Evolutionary conservation across 2,797 vertebrate species (phyloP), one percentile per base, ranked within the genome.

Genomic region (Danionella dracula): DNA sequence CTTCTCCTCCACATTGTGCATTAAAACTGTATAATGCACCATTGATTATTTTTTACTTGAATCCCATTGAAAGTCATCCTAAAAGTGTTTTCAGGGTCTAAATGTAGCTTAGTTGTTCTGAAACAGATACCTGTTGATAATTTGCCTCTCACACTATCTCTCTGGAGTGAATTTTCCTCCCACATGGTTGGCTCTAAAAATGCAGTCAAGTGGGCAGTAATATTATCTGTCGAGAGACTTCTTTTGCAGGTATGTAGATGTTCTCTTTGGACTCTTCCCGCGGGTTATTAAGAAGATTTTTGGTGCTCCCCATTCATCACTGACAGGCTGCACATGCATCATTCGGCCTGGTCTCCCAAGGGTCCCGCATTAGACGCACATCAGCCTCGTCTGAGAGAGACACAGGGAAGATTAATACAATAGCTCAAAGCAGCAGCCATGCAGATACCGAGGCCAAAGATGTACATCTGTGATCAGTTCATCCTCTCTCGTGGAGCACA

Each of bases 241-340:
- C 56, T 59, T 71, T 75, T 78, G 70, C 72, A 76, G 69, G 46
- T 73, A 73, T 73, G 77, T 76, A 68, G 73, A 75, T 77, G 54
- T 63, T 51, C 40, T 8, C 53, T 65, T 53, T 71, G 73, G 69
- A 41, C 69, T 67, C 76, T 77, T 71, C 57, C 48, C 59, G 27
- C 46, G 23, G 49, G 62, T 79, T 85, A 87, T 87, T 84, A 87
- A 85, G 87, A 80, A 83, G 81, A 83, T 84, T 80, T 83, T 81
- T 78, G 71, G 77, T 77, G 77, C 79, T 82, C 84, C 83, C 77
- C 86, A 90, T 90, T 89, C 80, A 87, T 88, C 87, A 90, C 78
- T 85, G 86, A 84, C 82, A 87, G 58, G 62, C 66, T 32, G 40
- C 81, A 76, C 81, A 85, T 78, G 79, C 84, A 86, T 87, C 85